These are phyloP conservation scores for Cryptocephalus moraei DNA, from an alignment of 2,888 invertebrate genomes.

Conservation along the genomic window DNA sequence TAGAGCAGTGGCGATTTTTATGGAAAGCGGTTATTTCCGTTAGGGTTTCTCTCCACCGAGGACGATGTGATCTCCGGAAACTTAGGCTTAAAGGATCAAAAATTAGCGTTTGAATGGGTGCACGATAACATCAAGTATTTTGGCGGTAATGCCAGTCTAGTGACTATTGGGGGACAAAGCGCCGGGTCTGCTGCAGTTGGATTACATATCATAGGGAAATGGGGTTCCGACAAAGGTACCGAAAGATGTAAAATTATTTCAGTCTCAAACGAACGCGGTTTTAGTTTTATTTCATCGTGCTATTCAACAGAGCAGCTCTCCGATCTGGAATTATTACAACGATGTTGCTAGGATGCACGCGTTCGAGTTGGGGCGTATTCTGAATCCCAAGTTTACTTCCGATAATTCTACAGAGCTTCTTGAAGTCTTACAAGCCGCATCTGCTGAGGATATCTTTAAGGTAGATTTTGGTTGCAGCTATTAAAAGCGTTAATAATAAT, in stretches of 20 bases:
- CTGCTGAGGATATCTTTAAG: slow-evolving; percentile 2
- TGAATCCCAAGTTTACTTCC: slow-evolving; percentile 3
- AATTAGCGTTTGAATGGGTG: slow-evolving; percentile 5
- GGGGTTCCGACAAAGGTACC: neutral
- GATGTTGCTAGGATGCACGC: slow-evolving; percentile 5
- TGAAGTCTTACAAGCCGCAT: slow-evolving; percentile 1
- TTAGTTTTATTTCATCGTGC: too few relatives aligned
- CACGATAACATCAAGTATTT: slow-evolving; percentile 5
- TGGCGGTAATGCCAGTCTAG: slow-evolving; percentile 5
- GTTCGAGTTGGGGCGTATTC: slow-evolving; percentile 4
- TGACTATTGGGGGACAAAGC: slow-evolving; percentile 6
- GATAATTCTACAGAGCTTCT: slow-evolving; percentile 4
- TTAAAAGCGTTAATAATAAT: neutral
- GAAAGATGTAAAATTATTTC: too few relatives aligned
- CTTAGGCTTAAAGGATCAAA: slow-evolving; percentile 5
- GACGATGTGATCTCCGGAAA: slow-evolving; percentile 8
- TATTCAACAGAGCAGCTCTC: too few relatives aligned
- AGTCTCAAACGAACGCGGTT: too few relatives aligned
- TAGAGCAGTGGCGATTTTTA: too few relatives aligned
- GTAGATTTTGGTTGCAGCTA: too few relatives aligned
- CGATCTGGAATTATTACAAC: slow-evolving; percentile 5
- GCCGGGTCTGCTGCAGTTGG: slow-evolving; percentile 4
- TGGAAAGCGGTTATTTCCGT: too few relatives aligned
- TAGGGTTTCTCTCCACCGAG: slow-evolving; percentile 5
- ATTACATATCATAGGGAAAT: slow-evolving; percentile 3